A percentile compares a stretch with the other conserved stretches of the same genome.
phyloP scores from a whole-genome alignment of 2,113 vertebrate genomes.

The Psittacus erithacus region DNA sequence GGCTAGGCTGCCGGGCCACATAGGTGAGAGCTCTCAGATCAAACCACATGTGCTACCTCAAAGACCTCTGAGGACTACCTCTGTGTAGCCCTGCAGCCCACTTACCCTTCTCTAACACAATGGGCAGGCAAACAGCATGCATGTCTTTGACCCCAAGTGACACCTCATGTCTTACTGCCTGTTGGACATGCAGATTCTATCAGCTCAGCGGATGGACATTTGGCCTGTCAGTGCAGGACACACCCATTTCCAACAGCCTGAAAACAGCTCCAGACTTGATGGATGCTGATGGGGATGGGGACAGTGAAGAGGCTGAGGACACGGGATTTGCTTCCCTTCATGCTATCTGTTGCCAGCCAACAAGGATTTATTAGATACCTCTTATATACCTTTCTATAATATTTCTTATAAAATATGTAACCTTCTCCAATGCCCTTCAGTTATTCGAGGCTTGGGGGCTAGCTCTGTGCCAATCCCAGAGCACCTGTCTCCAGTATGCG shows the following conservation, averaged over 20 bases:
- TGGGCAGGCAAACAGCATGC: fast-evolving
- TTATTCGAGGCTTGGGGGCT: not conserved
- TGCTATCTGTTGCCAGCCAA: not conserved
- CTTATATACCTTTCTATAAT: not conserved
- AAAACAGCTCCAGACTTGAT: not conserved
- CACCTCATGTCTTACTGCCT: not conserved
- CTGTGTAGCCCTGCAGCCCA: not conserved
- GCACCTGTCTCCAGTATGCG: constrained; percentile 21
- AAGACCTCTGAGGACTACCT: not conserved
- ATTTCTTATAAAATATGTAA: not conserved
- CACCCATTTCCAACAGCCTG: not conserved
- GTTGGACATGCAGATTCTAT: constrained; percentile 17
- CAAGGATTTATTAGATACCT: not conserved
- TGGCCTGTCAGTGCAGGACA: not conserved
- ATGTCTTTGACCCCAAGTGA: not conserved
- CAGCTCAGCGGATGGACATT: constrained; percentile 37
- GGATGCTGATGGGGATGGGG: not conserved
- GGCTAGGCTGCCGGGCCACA: not conserved
- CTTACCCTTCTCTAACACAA: not conserved
- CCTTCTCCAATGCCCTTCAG: not conserved
- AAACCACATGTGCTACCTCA: not conserved
- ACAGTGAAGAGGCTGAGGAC: not conserved
- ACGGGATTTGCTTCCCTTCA: not conserved
- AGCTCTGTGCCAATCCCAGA: not conserved
- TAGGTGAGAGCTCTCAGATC: not conserved